Evolutionary conservation across 2,888 invertebrate genomes (phyloP).

Genomic region (Tachina lurida): DNA sequence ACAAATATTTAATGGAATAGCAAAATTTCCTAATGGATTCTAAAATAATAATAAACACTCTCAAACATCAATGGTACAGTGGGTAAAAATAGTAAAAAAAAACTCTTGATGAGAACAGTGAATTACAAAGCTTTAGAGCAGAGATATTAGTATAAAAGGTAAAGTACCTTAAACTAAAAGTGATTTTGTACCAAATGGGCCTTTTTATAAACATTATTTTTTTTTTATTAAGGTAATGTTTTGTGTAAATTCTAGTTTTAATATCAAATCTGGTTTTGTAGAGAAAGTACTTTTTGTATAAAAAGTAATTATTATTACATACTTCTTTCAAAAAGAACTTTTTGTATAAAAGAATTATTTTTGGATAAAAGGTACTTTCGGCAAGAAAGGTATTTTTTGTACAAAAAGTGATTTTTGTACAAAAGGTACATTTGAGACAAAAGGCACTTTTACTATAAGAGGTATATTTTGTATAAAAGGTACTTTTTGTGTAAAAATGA

Average conservation of each 20-base stretch:
- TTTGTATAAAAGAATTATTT: not conserved
- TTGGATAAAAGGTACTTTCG: not conserved
- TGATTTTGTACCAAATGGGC: not conserved
- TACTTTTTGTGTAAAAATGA: no score
- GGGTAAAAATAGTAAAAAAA: not conserved
- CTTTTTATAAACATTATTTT: not conserved
- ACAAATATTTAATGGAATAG: conserved; percentile 2
- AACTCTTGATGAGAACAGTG: not conserved
- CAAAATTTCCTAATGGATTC: conserved; percentile 1
- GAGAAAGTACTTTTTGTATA: no score
- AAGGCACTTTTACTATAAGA: not conserved
- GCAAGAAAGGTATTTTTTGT: not conserved
- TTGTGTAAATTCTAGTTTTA: not conserved
- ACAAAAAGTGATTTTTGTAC: no score
- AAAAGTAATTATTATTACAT: not conserved
- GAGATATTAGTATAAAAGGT: not conserved
- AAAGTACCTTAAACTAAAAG: not conserved
- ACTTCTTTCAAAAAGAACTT: not conserved
- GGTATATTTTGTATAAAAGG: not conserved
- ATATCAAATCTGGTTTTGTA: no score
- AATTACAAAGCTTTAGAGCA: no score
- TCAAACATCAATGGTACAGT: not conserved
- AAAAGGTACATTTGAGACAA: no score
- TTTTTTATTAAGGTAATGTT: not conserved
- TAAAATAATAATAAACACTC: not conserved